Conservation (phyloP, 2,888 invertebrate species). For the Nomada ferruginata region DNA sequence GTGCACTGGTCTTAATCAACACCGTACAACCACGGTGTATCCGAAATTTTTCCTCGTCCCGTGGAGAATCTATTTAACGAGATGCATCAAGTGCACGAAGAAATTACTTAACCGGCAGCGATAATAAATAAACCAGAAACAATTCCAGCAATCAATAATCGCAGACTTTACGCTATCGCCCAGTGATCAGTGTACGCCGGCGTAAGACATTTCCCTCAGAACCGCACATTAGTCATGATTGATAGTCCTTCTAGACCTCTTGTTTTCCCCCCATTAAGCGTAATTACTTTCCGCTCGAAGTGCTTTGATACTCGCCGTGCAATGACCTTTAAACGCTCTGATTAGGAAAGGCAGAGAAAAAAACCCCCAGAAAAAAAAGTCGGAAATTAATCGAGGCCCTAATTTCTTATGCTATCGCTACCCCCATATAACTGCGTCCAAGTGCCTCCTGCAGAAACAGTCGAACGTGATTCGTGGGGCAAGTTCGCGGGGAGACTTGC, state of each 20-base stretch:
- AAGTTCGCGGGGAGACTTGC: constrained; percentile 10
- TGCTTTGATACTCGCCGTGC: constrained; percentile 40
- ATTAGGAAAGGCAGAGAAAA: not conserved
- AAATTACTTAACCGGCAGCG: not conserved
- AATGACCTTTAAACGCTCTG: constrained; percentile 19
- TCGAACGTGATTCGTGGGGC: constrained; percentile 22
- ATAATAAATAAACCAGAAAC: constrained; percentile 37
- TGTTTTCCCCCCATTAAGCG: constrained; percentile 68
- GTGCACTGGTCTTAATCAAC: too few species aligned
- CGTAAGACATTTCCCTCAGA: constrained; percentile 60
- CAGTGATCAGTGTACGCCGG: constrained; percentile 59
- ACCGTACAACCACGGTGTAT: too few species aligned
- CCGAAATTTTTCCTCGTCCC: too few species aligned
- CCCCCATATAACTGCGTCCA: too few species aligned
- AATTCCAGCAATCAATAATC: constrained; percentile 62
- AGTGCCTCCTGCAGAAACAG: not conserved
- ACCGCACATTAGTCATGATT: constrained; percentile 67
- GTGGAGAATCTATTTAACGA: not conserved
- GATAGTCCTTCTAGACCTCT: constrained; percentile 61
- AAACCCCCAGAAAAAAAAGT: not conserved
- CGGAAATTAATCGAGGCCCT: constrained; percentile 8
- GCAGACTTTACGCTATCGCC: constrained; percentile 59
- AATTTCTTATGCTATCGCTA: not conserved
- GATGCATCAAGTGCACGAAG: not conserved
- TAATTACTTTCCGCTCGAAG: constrained; percentile 61